These are phyloP conservation scores for Scaptomyza hsui DNA, from an alignment of 1,140 invertebrate species.

Conservation along the genomic window DNA sequence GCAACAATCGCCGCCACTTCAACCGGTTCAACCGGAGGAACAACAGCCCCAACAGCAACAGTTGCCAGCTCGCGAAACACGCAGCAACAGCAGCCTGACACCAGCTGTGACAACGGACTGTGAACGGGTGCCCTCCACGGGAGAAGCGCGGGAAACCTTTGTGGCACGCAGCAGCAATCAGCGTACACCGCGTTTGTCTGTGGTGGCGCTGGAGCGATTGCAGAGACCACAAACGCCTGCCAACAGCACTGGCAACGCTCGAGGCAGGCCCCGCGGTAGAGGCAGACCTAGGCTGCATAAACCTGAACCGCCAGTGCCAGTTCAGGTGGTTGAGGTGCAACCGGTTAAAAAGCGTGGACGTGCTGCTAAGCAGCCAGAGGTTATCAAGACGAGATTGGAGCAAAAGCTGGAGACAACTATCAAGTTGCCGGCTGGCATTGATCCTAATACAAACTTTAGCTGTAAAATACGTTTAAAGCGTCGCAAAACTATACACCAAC, in stretches of 20 bases:
- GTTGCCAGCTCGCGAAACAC: slow-evolving; percentile 48
- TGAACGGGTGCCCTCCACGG: slow-evolving; percentile 87
- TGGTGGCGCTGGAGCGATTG: slow-evolving; percentile 86
- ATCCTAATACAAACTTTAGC: slow-evolving; percentile 79
- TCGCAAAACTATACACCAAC: slow-evolving; percentile 53
- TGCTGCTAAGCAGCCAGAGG: slow-evolving; percentile 38
- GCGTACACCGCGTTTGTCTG: slow-evolving; percentile 85
- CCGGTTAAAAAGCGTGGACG: slow-evolving; percentile 63
- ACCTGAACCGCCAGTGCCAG: background rate
- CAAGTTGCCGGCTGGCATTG: slow-evolving; percentile 72
- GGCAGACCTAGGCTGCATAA: slow-evolving; percentile 52
- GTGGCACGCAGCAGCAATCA: slow-evolving; percentile 85
- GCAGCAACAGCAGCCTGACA: slow-evolving; percentile 56
- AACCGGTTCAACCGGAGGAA: slow-evolving; percentile 6
- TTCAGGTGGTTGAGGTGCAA: slow-evolving; percentile 25
- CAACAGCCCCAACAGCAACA: slow-evolving; percentile 13
- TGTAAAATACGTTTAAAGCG: slow-evolving; percentile 79
- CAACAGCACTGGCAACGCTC: background rate
- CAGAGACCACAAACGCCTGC: slow-evolving; percentile 84
- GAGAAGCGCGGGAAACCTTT: slow-evolving; percentile 87
- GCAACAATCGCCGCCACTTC: slow-evolving; percentile 10
- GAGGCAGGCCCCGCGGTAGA: slow-evolving; percentile 37
- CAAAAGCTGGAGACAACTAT: slow-evolving; percentile 81
- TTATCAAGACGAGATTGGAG: slow-evolving; percentile 35
- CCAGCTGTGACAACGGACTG: slow-evolving; percentile 84